These are phyloP conservation scores for Onthophagus sagittarius DNA, from an alignment of 2,888 invertebrate genomes.

Conservation along the genomic window DNA sequence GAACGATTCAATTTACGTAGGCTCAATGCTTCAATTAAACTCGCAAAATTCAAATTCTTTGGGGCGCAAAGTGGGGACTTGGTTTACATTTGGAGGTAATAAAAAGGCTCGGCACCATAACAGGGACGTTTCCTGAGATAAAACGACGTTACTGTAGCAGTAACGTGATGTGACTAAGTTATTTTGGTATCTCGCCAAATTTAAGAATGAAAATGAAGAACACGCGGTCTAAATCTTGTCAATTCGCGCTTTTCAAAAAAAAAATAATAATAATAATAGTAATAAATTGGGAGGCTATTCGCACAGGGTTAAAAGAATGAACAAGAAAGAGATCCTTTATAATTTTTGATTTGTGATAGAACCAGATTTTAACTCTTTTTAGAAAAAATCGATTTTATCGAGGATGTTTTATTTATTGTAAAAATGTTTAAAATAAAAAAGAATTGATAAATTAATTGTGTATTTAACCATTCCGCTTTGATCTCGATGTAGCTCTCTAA, in stretches of 20 bases:
- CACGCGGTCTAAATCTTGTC: constrained; percentile 11
- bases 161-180: constrained; percentile 13
- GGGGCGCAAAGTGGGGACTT: constrained; percentile 56
- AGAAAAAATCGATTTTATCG: too few species aligned
- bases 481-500: neutral
- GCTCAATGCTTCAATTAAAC: constrained; percentile 46
- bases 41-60: constrained; percentile 49
- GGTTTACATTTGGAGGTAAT: constrained; percentile 56
- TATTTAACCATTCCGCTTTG: neutral
- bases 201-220: constrained; percentile 27
- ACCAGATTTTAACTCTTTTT: too few species aligned
- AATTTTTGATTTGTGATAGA: too few species aligned
- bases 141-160: constrained; percentile 50
- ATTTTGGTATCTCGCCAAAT: constrained; percentile 19
- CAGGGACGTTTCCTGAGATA: constrained; percentile 52
- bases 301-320: too few species aligned
- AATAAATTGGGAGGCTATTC: too few species aligned
- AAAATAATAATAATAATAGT: constrained; percentile 3
- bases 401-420: too few species aligned
- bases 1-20: constrained; percentile 49
- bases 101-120: constrained; percentile 51
- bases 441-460: too few species aligned
- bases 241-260: neutral
- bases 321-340: too few species aligned
- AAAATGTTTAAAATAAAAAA: too few species aligned